These are phyloP conservation scores for Corythornis leucogaster DNA, from an alignment of 2,797 vertebrate genomes.

Conservation along the genomic window DNA sequence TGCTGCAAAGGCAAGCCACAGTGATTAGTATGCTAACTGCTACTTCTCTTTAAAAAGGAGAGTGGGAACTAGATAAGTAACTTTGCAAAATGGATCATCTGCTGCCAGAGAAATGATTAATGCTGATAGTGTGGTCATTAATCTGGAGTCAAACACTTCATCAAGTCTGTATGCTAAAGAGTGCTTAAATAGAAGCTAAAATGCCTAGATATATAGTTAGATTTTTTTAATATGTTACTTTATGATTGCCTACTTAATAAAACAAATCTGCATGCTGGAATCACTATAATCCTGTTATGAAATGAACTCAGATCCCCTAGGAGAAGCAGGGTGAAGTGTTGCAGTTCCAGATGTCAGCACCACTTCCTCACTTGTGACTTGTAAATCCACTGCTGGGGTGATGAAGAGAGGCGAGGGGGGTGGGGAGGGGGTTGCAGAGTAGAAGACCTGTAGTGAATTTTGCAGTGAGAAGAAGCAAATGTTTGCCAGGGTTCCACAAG, in stretches of 20 bases:
- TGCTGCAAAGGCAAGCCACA: constrained; percentile 65
- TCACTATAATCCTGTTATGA: constrained; percentile 36
- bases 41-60: constrained; percentile 73
- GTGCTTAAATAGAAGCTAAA: constrained; percentile 29
- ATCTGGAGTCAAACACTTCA: constrained; percentile 20
- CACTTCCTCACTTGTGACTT: not conserved
- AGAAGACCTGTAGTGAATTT: not conserved
- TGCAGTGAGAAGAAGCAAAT: not conserved
- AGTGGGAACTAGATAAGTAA: constrained; percentile 28
- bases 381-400: not conserved
- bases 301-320: not conserved
- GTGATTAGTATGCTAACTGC: constrained; percentile 72
- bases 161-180: constrained; percentile 33
- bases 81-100: constrained; percentile 43
- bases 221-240: constrained; percentile 27
- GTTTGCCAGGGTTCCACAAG: not conserved
- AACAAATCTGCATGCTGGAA: constrained; percentile 55
- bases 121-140: constrained; percentile 31
- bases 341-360: not conserved
- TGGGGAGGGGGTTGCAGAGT: not conserved
- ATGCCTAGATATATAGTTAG: constrained; percentile 20
- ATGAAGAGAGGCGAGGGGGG: not conserved
- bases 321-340: not conserved
- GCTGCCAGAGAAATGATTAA: constrained; percentile 36
- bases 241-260: constrained; percentile 38